Evolutionary conservation across 2,888 invertebrate species (phyloP).

Genomic region (Eurois occulta): DNA sequence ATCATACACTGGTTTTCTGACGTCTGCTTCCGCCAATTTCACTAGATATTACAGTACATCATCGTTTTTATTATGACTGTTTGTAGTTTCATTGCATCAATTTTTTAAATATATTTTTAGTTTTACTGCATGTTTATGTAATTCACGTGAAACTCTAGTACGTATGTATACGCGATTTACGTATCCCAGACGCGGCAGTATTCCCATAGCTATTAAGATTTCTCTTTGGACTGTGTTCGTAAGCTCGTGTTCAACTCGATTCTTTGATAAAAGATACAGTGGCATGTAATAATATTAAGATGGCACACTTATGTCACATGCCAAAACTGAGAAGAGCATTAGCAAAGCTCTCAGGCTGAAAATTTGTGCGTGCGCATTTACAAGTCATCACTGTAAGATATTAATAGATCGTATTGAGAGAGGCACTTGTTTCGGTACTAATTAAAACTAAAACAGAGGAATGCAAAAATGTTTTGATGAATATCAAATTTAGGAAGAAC

Average conservation of each 20-base stretch:
- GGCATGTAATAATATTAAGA: slow-evolving; percentile 60
- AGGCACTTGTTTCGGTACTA: slow-evolving; percentile 64
- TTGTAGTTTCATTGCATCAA: slow-evolving; percentile 23
- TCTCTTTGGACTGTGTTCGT: slow-evolving; percentile 30
- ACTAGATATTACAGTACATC: slow-evolving; percentile 30
- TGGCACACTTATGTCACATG: slow-evolving; percentile 65
- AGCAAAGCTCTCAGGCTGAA: slow-evolving; percentile 59
- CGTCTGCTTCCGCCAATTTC: slow-evolving; percentile 44
- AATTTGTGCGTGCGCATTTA: slow-evolving; percentile 66
- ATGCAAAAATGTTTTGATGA: slow-evolving; percentile 42
- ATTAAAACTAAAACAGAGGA: slow-evolving; percentile 71
- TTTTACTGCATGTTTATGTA: slow-evolving; percentile 21
- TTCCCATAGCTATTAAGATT: slow-evolving; percentile 43
- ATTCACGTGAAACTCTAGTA: slow-evolving; percentile 1
- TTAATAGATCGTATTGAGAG: slow-evolving; percentile 69
- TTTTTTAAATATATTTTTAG: slow-evolving; percentile 2
- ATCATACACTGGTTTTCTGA: slow-evolving; percentile 31
- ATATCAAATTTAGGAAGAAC: slow-evolving; percentile 32
- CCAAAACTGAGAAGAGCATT: slow-evolving; percentile 63
- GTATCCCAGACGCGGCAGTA: slow-evolving; percentile 24
- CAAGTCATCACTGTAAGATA: slow-evolving; percentile 67
- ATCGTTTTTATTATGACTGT: slow-evolving; percentile 33
- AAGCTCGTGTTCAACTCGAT: slow-evolving; percentile 36
- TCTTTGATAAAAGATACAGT: slow-evolving; percentile 52
- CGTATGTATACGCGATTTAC: neutral